Base-by-base conservation (phyloP, 2,888 invertebrate genomes). In the Caenorhabditis doughertyi region DNA sequence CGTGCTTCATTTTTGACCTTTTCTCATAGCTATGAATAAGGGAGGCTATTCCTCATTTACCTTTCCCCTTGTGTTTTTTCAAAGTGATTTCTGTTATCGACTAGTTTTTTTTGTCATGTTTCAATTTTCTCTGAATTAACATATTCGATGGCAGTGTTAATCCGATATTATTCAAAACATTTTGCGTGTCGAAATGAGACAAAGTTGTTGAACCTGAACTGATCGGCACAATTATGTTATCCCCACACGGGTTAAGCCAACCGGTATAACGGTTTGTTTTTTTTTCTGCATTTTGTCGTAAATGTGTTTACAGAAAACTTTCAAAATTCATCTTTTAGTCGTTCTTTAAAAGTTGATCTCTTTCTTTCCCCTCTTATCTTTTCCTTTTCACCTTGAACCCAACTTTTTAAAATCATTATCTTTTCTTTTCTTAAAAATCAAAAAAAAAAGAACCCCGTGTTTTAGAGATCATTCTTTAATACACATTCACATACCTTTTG, bases 1-100 rank as follows among this genome's bases (percentile, higher is more conserved):
- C 76, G 76, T 29, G 68, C 76, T 76, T 76, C 76, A 76, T 76
- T 76, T 67, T 65, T 76, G 76, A 76, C 76, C 76, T 72, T 53
- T 49, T 13, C 16, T 25, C 4, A 39, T 4, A 16, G 13, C 16
- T 39, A 39, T 39, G 39, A 39, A 39, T 39, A 39, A 2, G 13
- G 4, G 9, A 3, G 39, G 39, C 39, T 11, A 39, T 39, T 39
- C 16, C 39, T 23, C 21, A 58, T 35, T 58, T 58, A 2, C 4
- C 32, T 32, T 32, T 39, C 39, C n/a, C n/a, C n/a, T n/a, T n/a
- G n/a, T n/a, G n/a, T n/a, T n/a, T 32, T 51, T 32, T 35, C 23
- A 56, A n/a, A n/a, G 9, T 27, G n/a, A 47, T 42, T 23, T 49
- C 32, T 32, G 32, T 25, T 29, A 23, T 32, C 29, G 29, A 62